Conservation (phyloP, 2,888 invertebrate species). For the Cataglyphis livida region DNA sequence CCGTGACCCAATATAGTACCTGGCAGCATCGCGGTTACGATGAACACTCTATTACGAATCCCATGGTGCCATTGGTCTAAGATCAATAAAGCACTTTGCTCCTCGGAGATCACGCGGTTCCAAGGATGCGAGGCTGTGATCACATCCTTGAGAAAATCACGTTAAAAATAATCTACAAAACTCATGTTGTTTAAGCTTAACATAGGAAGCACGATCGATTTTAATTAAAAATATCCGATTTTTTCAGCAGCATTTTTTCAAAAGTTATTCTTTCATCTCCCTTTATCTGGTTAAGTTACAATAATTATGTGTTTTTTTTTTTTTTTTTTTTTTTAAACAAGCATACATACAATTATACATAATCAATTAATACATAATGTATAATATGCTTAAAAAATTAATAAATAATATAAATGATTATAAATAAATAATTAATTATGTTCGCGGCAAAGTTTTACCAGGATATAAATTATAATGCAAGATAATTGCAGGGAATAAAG, state of each 20-base stretch:
- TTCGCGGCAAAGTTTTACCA: background rate
- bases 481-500: conserved; percentile 26
- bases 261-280: background rate
- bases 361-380: background rate
- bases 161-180: background rate
- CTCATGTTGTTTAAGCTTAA: background rate
- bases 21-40: conserved; percentile 39
- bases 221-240: conserved; percentile 9
- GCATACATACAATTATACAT: background rate
- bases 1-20: conserved; percentile 40
- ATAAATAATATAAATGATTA: background rate
- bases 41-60: conserved; percentile 61
- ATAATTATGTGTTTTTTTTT: background rate
- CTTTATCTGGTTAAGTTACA: background rate
- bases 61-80: conserved; percentile 54
- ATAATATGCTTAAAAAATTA: background rate
- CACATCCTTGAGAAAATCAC: conserved; percentile 14
- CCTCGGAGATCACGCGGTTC: conserved; percentile 44
- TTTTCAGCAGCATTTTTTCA: background rate
- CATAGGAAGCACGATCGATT: background rate
- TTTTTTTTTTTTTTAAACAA: background rate
- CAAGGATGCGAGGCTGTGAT: conserved; percentile 24
- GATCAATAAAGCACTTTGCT: conserved; percentile 66
- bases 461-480: conserved; percentile 5
- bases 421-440: conserved; percentile 22